Percentiles rank a stretch among this genome's conserved stretches.
Conservation (phyloP, 1,140 invertebrate genomes). For the Cyclina sinensis region DNA sequence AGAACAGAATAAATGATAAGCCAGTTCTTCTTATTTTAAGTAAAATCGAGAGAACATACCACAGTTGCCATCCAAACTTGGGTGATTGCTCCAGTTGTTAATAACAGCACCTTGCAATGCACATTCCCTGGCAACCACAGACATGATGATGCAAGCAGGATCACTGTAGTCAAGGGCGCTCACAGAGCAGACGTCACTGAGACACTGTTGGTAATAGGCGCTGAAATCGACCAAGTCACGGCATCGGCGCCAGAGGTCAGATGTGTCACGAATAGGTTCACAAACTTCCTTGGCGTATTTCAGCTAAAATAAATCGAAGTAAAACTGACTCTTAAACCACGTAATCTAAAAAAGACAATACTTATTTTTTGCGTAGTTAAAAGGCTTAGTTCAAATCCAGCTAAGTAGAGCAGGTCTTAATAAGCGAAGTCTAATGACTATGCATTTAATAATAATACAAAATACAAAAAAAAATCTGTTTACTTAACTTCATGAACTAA, state of each 20-base stretch:
- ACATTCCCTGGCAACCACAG: conserved; percentile 58
- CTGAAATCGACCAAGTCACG: conserved; percentile 93
- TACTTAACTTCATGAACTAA: too few relatives aligned
- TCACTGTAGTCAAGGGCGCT: conserved; percentile 18
- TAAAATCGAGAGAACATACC: conserved; percentile 58
- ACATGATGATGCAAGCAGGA: conserved; percentile 49
- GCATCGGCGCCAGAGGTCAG: conserved; percentile 88
- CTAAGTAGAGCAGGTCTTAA: too few relatives aligned
- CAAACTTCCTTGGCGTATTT: conserved; percentile 71
- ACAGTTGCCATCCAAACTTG: conserved; percentile 37
- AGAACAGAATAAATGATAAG: too few relatives aligned
- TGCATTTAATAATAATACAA: too few relatives aligned
- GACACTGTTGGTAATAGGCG: conserved; percentile 92
- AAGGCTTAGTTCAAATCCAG: too few relatives aligned
- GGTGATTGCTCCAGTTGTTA: conserved; percentile 61
- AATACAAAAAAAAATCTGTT: too few relatives aligned
- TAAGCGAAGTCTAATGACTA: too few relatives aligned
- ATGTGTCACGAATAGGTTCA: conserved; percentile 49
- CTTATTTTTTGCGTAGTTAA: too few relatives aligned
- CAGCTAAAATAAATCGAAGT: conserved; percentile 71
- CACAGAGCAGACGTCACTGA: conserved; percentile 93
- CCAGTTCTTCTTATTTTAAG: too few relatives aligned
- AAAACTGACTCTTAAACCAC: too few relatives aligned
- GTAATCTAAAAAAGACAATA: too few relatives aligned
- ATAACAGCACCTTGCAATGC: conserved; percentile 50